phyloP scores from a whole-genome alignment of 2,888 invertebrate species.

The Zaprionus lineosus region DNA sequence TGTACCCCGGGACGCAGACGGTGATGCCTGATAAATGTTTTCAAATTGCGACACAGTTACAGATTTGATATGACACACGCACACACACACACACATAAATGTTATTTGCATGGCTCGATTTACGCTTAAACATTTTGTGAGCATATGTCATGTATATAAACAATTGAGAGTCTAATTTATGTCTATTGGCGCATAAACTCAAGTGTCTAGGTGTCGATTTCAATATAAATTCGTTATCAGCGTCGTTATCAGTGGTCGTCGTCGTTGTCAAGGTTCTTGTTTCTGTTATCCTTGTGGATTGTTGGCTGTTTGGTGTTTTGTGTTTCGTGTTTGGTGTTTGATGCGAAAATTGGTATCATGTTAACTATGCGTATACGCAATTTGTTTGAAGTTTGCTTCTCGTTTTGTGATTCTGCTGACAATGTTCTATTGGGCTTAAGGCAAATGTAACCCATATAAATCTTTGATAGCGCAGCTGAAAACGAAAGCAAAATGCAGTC shows the following conservation, averaged over 20 bases:
- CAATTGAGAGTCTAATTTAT: conserved; percentile 66
- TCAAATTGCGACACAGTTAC: conserved; percentile 46
- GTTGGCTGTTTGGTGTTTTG: too few species aligned
- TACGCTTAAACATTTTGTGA: conserved; percentile 46
- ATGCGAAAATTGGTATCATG: conserved; percentile 13
- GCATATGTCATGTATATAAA: conserved; percentile 59
- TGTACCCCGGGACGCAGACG: conserved; percentile 29
- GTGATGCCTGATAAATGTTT: conserved; percentile 60
- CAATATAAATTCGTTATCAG: conserved; percentile 16
- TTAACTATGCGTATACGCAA: conserved; percentile 42
- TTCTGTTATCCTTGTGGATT: too few species aligned
- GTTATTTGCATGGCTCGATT: conserved; percentile 33
- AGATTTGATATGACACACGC: conserved; percentile 18
- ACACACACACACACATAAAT: not conserved
- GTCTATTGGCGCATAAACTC: conserved; percentile 64
- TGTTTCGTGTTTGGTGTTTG: too few species aligned
- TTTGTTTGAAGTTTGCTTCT: conserved; percentile 36
- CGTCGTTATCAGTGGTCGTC: not conserved
- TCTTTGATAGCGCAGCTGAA: conserved; percentile 54
- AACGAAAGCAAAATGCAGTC: conserved; percentile 69
- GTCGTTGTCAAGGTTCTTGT: too few species aligned
- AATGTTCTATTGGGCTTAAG: conserved; percentile 20
- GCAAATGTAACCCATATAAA: conserved; percentile 64
- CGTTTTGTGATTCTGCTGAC: conserved; percentile 35
- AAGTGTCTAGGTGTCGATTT: conserved; percentile 58